Evolutionary conservation across 2,113 vertebrate species (phyloP).

Genomic region (Fulmarus glacialis): DNA sequence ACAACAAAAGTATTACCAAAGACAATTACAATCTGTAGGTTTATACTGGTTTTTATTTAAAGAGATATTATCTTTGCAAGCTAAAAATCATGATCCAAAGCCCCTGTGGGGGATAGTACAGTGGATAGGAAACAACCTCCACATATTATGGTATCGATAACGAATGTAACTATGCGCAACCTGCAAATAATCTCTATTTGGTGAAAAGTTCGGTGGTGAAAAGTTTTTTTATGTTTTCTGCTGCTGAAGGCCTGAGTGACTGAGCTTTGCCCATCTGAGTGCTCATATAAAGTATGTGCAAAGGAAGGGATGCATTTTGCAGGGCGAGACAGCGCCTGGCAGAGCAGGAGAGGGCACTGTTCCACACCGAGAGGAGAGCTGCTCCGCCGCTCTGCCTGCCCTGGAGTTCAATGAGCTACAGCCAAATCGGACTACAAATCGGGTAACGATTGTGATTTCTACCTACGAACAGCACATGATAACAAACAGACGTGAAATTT

Average conservation of each 20-base stretch:
- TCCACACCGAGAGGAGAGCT: background rate
- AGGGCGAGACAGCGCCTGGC: fast-evolving
- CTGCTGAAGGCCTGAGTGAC: background rate
- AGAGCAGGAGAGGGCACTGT: background rate
- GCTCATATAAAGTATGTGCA: background rate
- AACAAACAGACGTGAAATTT: background rate
- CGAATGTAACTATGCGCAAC: background rate
- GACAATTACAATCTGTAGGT: background rate
- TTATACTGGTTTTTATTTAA: background rate
- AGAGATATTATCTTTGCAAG: background rate
- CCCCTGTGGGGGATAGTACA: background rate
- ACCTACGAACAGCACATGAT: fast-evolving
- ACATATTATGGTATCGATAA: background rate
- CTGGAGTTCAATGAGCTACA: background rate
- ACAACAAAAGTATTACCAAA: background rate
- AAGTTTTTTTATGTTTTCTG: background rate
- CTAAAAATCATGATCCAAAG: background rate
- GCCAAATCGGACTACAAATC: background rate
- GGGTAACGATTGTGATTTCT: fast-evolving
- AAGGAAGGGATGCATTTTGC: background rate
- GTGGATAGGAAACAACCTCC: background rate
- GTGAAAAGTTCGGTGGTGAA: background rate
- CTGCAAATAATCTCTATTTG: background rate
- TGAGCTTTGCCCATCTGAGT: background rate
- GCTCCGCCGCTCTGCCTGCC: fast-evolving